Evolutionary conservation across 2,797 vertebrate species (phyloP).

Genomic region (Sebastes miniatus): DNA sequence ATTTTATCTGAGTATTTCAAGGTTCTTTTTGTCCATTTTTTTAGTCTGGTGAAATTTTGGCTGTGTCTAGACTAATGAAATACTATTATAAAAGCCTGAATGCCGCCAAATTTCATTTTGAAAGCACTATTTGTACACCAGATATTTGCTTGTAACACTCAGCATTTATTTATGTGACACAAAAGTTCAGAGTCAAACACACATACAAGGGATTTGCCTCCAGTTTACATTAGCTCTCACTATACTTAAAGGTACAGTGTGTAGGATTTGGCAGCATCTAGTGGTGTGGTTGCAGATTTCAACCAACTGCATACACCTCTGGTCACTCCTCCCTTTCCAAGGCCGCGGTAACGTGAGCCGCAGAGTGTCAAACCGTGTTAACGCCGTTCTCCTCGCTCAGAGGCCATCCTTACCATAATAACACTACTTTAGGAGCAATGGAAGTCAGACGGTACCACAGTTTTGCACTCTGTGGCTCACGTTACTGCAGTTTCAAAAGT

Average conservation of each 20-base stretch:
- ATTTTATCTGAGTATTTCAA: slow-evolving; percentile 27
- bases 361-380: too few relatives aligned
- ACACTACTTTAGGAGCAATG: too few relatives aligned
- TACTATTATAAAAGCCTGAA: background rate
- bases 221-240: background rate
- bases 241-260: background rate
- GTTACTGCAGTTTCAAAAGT: too few relatives aligned
- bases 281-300: too few relatives aligned
- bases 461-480: too few relatives aligned
- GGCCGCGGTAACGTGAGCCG: too few relatives aligned
- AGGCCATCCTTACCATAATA: too few relatives aligned
- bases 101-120: background rate
- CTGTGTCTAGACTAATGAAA: background rate
- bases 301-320: too few relatives aligned
- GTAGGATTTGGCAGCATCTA: too few relatives aligned
- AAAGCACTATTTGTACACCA: background rate
- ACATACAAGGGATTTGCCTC: background rate
- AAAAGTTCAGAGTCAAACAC: background rate
- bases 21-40: slow-evolving; percentile 16
- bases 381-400: too few relatives aligned
- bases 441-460: too few relatives aligned
- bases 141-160: background rate
- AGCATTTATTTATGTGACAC: background rate
- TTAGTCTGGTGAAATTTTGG: slow-evolving; percentile 7
- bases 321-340: too few relatives aligned